Evolutionary conservation across 2,797 vertebrate genomes (phyloP).

Genomic region (Crenuchus spilurus): DNA sequence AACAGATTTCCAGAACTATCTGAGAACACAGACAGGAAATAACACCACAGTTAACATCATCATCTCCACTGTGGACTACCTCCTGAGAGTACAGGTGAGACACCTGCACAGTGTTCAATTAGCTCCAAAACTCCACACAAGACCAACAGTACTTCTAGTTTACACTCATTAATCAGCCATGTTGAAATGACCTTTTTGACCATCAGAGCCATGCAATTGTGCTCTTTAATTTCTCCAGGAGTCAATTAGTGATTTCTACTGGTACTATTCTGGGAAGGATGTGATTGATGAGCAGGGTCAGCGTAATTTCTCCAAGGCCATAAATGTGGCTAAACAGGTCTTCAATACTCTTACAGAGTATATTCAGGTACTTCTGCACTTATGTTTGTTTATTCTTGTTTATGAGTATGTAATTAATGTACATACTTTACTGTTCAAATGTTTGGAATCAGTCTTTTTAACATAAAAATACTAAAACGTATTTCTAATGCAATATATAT

Average conservation of each 20-base stretch:
- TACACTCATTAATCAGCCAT: neutral
- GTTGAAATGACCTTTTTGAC: neutral
- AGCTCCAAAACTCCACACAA: neutral
- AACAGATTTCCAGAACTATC: constrained; percentile 95
- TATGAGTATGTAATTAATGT: neutral
- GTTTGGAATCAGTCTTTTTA: too few relatives aligned
- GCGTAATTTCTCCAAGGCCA: constrained; percentile 96
- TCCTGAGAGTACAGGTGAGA: constrained; percentile 90
- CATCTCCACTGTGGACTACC: constrained; percentile 96
- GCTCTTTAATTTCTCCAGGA: constrained; percentile 75
- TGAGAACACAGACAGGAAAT: constrained; percentile 95
- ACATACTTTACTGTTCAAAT: too few relatives aligned
- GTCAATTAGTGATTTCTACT: constrained; percentile 97
- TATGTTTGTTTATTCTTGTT: too few relatives aligned
- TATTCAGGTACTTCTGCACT: constrained; percentile 84
- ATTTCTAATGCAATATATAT: too few relatives aligned
- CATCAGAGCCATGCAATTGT: neutral
- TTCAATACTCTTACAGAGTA: constrained; percentile 97
- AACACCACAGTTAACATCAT: constrained; percentile 97
- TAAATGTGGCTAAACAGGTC: constrained; percentile 96
- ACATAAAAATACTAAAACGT: too few relatives aligned
- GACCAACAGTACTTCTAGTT: neutral
- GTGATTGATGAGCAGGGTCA: constrained; percentile 96
- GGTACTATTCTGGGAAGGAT: constrained; percentile 97
- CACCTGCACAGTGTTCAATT: too few relatives aligned